A percentile compares a stretch with the other conserved stretches of the same genome.
phyloP scores from a whole-genome alignment of 2,797 vertebrate species.

The Cryptoprocta ferox region DNA sequence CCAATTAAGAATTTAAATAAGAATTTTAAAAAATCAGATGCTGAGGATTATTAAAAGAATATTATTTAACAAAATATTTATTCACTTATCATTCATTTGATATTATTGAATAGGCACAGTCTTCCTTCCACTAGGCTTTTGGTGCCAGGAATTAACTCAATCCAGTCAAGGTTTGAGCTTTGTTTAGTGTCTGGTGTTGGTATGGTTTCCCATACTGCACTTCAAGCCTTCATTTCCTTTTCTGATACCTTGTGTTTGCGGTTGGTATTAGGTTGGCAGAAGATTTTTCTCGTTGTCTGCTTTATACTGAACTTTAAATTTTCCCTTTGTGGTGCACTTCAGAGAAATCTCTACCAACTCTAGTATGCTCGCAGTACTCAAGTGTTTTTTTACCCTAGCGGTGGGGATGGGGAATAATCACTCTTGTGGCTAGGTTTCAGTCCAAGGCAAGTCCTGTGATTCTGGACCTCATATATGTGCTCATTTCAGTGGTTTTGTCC shows the following conservation, averaged over 20 bases:
- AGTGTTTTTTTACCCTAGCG: not conserved
- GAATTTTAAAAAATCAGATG: not conserved
- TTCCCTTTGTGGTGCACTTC: not conserved
- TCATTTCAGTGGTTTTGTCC: not conserved
- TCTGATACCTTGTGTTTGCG: not conserved
- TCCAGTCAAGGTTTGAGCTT: not conserved
- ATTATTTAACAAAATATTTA: not conserved
- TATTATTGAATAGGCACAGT: not conserved
- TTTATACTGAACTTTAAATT: not conserved
- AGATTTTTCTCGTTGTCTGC: not conserved
- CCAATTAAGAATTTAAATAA: not conserved
- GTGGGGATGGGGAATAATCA: not conserved
- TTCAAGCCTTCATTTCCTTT: not conserved
- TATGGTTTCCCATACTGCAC: not conserved
- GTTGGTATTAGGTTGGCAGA: not conserved
- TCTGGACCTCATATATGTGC: not conserved
- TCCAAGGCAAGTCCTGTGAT: not conserved
- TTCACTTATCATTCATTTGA: not conserved
- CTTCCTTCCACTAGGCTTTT: not conserved
- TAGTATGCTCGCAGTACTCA: too few species aligned
- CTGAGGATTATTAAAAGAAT: not conserved
- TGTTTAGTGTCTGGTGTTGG: not conserved
- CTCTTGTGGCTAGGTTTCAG: not conserved
- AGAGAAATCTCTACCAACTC: not conserved
- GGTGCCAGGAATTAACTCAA: not conserved